Conservation (phyloP, 2,797 vertebrate species). For the Cyclura pinguis region DNA sequence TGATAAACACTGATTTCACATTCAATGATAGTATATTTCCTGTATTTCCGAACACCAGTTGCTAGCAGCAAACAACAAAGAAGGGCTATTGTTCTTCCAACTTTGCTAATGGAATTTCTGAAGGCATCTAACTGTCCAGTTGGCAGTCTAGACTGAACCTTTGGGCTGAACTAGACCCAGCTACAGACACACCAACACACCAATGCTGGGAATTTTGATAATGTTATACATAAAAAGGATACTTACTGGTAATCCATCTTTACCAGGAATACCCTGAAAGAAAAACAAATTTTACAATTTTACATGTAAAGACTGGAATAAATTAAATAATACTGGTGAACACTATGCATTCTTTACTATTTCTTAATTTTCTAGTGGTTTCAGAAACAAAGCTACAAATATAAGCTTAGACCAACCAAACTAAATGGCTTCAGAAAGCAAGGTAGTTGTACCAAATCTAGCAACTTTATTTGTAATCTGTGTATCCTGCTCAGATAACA, state of each 20-base stretch:
- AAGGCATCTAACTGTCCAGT: too few relatives aligned
- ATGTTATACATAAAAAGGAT: neutral
- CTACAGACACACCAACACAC: neutral
- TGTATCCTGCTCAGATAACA: too few relatives aligned
- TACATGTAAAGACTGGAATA: neutral
- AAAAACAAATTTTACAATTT: conserved; percentile 46
- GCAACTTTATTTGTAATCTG: too few relatives aligned
- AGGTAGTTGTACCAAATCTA: too few relatives aligned
- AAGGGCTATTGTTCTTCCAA: too few relatives aligned
- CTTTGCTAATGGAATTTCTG: too few relatives aligned
- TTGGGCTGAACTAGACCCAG: neutral
- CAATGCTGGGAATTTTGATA: neutral
- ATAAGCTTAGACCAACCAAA: neutral
- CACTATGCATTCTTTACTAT: neutral
- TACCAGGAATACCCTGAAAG: conserved; percentile 82
- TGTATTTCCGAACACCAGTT: too few relatives aligned
- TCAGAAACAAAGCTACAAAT: neutral
- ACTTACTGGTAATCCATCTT: conserved; percentile 80
- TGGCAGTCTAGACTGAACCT: too few relatives aligned
- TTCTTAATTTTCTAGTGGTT: neutral
- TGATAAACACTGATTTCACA: too few relatives aligned
- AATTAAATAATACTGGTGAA: neutral
- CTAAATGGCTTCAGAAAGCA: too few relatives aligned
- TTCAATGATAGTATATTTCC: too few relatives aligned
- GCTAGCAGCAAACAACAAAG: too few relatives aligned